A percentile compares a stretch with the other conserved stretches of the same genome.
Evolutionary conservation across 2,113 vertebrate genomes (phyloP).

Genomic region (Dasyornis broadbenti): DNA sequence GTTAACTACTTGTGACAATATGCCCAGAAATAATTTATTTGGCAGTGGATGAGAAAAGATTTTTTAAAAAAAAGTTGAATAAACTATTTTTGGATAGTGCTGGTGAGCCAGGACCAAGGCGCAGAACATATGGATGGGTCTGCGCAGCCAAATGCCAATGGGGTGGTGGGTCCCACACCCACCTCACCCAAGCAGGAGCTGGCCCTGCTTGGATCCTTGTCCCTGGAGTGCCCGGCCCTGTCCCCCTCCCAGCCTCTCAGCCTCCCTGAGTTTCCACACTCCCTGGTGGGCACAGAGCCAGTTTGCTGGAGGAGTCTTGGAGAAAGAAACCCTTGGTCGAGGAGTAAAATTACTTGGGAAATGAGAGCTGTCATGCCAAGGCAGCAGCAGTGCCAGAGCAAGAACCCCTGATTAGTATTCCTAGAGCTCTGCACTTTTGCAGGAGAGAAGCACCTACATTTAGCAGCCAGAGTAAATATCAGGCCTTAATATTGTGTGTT

Average conservation of each 20-base stretch:
- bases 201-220: background rate
- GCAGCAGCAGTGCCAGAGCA: background rate
- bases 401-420: slow-evolving; percentile 28
- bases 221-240: background rate
- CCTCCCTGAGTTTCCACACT: background rate
- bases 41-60: background rate
- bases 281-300: background rate
- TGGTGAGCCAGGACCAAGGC: background rate
- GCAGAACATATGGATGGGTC: background rate
- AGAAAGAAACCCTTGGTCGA: background rate
- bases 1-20: slow-evolving; percentile 8
- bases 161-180: background rate
- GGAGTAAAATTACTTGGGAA: background rate
- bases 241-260: background rate
- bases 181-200: background rate
- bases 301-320: background rate
- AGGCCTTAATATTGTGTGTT: slow-evolving; percentile 52
- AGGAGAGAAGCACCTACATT: slow-evolving; percentile 39
- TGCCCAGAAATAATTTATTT: slow-evolving; percentile 38
- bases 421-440: background rate
- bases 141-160: fast-evolving
- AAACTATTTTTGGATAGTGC: background rate
- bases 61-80: background rate
- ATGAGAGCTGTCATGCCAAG: background rate
- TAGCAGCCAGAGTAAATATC: slow-evolving; percentile 52